A percentile compares a stretch with the other conserved stretches of the same genome.
phyloP scores from a whole-genome alignment of 2,113 vertebrate genomes.

The Himantopus leucocephalus region DNA sequence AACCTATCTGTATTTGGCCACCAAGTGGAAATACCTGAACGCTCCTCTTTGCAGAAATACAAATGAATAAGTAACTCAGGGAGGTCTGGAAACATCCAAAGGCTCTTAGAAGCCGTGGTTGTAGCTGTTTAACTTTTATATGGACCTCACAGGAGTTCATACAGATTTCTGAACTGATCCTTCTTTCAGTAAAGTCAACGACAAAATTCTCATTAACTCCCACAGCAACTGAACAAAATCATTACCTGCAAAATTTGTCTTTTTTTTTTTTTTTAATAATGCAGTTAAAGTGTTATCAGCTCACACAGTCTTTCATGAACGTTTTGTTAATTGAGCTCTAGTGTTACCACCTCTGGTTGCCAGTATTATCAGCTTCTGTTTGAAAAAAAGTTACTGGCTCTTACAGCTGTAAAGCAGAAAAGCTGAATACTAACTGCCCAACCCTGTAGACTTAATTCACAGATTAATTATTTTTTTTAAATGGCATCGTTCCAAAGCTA shows the following conservation, averaged over 20 bases:
- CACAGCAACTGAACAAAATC: neutral
- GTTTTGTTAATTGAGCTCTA: neutral
- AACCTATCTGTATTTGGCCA: neutral
- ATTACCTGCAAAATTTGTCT: neutral
- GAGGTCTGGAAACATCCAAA: constrained; percentile 23
- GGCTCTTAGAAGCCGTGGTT: constrained; percentile 17
- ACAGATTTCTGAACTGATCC: neutral
- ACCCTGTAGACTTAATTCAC: neutral
- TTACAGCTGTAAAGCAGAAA: neutral
- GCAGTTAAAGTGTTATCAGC: neutral
- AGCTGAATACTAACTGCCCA: neutral
- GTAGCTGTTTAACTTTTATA: constrained; percentile 51
- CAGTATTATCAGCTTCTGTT: neutral
- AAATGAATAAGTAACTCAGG: neutral
- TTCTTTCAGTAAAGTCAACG: neutral
- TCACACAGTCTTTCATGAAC: neutral
- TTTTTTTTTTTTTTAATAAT: neutral
- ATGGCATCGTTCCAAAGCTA: neutral
- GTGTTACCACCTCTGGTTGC: neutral
- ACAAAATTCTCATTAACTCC: neutral
- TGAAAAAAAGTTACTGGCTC: neutral
- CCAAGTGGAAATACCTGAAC: accelerated
- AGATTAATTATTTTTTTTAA: neutral
- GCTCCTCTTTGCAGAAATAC: neutral
- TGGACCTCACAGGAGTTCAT: constrained; percentile 16